Base-by-base conservation (phyloP, 2,113 vertebrate species). In the Oceanodroma tethys region DNA sequence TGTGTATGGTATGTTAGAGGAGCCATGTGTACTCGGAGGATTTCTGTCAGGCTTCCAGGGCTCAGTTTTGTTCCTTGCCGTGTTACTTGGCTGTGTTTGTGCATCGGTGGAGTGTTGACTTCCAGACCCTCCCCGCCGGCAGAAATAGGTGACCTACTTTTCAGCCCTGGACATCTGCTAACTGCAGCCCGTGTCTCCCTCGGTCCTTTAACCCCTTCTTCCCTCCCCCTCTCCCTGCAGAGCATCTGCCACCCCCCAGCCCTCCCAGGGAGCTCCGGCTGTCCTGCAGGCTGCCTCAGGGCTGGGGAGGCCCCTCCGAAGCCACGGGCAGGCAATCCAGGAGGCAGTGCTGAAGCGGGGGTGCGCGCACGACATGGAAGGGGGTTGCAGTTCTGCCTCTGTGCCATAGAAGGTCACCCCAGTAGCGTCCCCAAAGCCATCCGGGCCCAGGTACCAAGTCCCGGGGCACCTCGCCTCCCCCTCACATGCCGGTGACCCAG, bases 121-220 rank as follows among this genome's bases (percentile, higher is more conserved):
- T 95, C 83, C 86, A 93, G 65, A 91, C 90, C 67, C 38, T 1
- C 13, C 12, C 36, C 36, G 32, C 34, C 21, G 34, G 71, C 94
- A 91, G 92, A 95, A 95, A 95, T 88, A 96, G 96, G 94, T 97
- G 97, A 98, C 97, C 97, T 98, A 97, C 92, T 95, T 97, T 90
- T 92, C 90, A 83, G 90, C 45, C 55, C 52, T 76, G 95, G 96
- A 97, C 97, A 97, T 97, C 96, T 97, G 97, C 75, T 96, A 80
- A 56, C 58, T 60, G 76, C 30, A 67, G 72, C 32, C 36, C 7
- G 0, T 50, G 84, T 62, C 52, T 95, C 67, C 45, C 42, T 53
- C 65, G 50, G 27, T 83, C 42, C 62, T 81, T 97, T 97, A 97
- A 97, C 96, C 70, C 91, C 34, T 95, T 88, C 68, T 67, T 93